A percentile compares a stretch with the other conserved stretches of the same genome.
These are phyloP conservation scores for Sminthurides bifidus DNA, from an alignment of 1,140 invertebrate species.

Conservation along the genomic window DNA sequence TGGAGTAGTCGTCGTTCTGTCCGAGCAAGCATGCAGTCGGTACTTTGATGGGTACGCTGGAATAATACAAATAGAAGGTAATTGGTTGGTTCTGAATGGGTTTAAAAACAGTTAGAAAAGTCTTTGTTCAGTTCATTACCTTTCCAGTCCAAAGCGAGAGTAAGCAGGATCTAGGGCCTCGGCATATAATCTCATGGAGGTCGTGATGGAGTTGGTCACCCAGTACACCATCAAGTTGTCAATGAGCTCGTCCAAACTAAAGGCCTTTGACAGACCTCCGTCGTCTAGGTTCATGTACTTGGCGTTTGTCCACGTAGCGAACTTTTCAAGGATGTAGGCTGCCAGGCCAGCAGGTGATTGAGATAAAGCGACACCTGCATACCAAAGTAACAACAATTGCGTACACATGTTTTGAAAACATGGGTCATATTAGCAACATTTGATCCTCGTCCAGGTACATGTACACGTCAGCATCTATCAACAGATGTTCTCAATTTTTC, in stretches of 20 bases:
- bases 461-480: too few species aligned
- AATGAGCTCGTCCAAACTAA: conserved; percentile 42
- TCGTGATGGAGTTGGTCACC: conserved; percentile 59
- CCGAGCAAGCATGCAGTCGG: conserved; percentile 38
- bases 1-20: conserved; percentile 35
- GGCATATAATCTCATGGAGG: conserved; percentile 60
- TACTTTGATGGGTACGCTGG: conserved; percentile 35
- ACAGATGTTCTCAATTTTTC: too few species aligned
- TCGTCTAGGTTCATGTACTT: conserved; percentile 46
- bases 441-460: too few species aligned
- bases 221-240: conserved; percentile 87
- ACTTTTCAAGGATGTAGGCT: conserved; percentile 75
- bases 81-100: too few species aligned
- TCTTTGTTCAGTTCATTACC: too few species aligned
- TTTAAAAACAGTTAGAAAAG: too few species aligned
- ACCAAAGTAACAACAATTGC: too few species aligned
- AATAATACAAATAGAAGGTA: not conserved
- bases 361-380: conserved; percentile 12
- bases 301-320: conserved; percentile 59
- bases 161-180: conserved; percentile 42
- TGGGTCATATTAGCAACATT: too few species aligned
- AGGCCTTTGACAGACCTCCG: conserved; percentile 55
- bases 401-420: too few species aligned
- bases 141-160: conserved; percentile 36
- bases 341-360: conserved; percentile 44